Conservation (phyloP, 2,888 invertebrate genomes). For the Capitulum mitella region DNA sequence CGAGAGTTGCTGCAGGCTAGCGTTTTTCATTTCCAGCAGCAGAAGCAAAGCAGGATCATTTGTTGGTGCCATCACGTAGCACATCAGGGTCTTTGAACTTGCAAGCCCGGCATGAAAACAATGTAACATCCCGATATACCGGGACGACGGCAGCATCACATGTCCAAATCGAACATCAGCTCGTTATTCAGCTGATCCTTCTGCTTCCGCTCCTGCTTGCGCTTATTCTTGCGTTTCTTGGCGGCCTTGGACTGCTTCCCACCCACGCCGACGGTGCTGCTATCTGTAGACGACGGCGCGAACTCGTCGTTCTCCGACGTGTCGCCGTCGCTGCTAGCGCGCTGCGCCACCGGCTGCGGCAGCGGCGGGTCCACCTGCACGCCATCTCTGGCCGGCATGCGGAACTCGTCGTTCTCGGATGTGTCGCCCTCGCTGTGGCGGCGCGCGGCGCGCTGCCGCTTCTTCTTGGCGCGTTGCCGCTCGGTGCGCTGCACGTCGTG, state of each 20-base stretch:
- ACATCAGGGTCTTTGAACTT: too few species aligned
- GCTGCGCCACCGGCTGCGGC: not conserved
- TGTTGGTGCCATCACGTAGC: too few species aligned
- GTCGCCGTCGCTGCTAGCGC: slow-evolving; percentile 12
- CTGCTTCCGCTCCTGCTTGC: not conserved
- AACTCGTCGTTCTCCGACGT: slow-evolving; percentile 13
- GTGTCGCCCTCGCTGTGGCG: slow-evolving; percentile 18
- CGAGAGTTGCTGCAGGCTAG: too few species aligned
- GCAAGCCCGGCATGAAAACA: too few species aligned
- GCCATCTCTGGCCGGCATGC: not conserved
- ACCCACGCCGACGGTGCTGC: not conserved
- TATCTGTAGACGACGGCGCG: not conserved
- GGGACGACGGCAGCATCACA: not conserved
- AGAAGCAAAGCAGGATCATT: too few species aligned
- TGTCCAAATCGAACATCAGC: slow-evolving; percentile 11
- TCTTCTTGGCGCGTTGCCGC: slow-evolving; percentile 4
- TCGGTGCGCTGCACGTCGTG: not conserved
- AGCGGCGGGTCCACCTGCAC: not conserved
- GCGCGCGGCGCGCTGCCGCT: slow-evolving; percentile 7
- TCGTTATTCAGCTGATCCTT: slow-evolving; percentile 12
- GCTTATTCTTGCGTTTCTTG: not conserved
- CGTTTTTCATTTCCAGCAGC: too few species aligned
- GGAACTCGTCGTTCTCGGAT: slow-evolving; percentile 15
- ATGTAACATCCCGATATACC: too few species aligned
- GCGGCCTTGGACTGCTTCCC: not conserved